These are phyloP conservation scores for Epinephelus moara DNA, from an alignment of 2,113 vertebrate genomes.

Conservation along the genomic window DNA sequence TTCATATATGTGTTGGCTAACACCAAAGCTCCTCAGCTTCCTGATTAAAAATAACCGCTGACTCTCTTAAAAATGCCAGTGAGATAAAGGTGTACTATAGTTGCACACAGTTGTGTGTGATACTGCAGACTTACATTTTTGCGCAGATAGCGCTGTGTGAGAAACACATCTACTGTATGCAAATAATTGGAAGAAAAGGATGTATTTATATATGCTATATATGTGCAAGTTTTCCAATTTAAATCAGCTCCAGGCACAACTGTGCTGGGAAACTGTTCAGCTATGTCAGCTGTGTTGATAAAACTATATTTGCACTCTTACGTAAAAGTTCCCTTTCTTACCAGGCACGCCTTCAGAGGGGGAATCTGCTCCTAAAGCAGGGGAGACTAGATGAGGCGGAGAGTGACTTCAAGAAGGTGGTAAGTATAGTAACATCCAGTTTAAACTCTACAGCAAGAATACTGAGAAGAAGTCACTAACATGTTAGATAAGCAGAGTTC, in stretches of 20 bases:
- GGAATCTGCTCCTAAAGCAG: slow-evolving; percentile 94
- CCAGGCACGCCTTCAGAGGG: slow-evolving; percentile 96
- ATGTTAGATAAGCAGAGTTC: slow-evolving; percentile 13
- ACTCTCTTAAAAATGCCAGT: no score
- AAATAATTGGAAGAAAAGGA: background rate
- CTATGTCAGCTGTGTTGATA: slow-evolving; percentile 40
- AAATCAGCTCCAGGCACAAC: background rate
- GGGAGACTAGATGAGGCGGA: slow-evolving; percentile 96
- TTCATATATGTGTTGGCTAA: no score
- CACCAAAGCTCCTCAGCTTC: no score
- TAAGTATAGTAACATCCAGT: slow-evolving; percentile 74
- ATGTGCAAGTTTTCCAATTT: background rate
- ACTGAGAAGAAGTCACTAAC: background rate
- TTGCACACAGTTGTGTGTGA: no score
- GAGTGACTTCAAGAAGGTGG: slow-evolving; percentile 96
- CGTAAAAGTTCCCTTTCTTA: background rate
- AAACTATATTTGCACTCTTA: slow-evolving; percentile 2
- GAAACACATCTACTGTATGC: background rate
- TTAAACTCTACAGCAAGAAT: background rate
- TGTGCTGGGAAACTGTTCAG: slow-evolving; percentile 26
- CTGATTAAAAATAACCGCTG: no score
- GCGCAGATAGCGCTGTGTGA: background rate
- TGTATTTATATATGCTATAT: background rate
- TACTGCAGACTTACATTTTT: background rate
- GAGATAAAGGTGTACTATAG: no score